Percentiles rank a stretch among this genome's conserved stretches.
phyloP scores from a whole-genome alignment of 2,888 invertebrate genomes.

The Nymphalis c-album region DNA sequence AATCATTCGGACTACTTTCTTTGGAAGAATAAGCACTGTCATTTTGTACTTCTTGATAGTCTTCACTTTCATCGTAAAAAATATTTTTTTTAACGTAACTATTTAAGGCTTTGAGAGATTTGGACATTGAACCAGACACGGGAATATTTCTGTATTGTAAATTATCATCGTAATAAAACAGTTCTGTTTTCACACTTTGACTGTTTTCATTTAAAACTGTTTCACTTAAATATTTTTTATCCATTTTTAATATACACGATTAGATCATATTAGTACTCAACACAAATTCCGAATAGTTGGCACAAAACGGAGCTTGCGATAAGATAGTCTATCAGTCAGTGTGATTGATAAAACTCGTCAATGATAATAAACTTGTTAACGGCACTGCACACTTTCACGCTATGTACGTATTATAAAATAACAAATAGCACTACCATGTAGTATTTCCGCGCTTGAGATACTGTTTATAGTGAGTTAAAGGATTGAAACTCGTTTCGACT shows the following conservation, averaged over 20 bases:
- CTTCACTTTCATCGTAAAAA: slow-evolving; percentile 61
- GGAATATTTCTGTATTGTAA: slow-evolving; percentile 70
- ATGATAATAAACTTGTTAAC: slow-evolving; percentile 40
- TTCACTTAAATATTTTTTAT: slow-evolving; percentile 36
- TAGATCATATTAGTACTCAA: slow-evolving; percentile 26
- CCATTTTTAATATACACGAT: slow-evolving; percentile 40
- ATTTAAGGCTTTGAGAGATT: slow-evolving; percentile 69
- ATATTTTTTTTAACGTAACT: slow-evolving; percentile 73
- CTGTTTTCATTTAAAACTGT: slow-evolving; percentile 31
- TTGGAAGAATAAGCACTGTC: slow-evolving; percentile 73
- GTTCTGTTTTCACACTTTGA: slow-evolving; percentile 40
- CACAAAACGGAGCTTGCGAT: slow-evolving; percentile 48
- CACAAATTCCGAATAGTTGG: slow-evolving; percentile 40
- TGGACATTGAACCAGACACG: slow-evolving; percentile 63
- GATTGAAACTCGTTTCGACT: slow-evolving; percentile 67
- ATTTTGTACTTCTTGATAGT: slow-evolving; percentile 44
- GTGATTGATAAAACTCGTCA: slow-evolving; percentile 43
- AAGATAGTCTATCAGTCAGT: slow-evolving; percentile 58
- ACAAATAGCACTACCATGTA: slow-evolving; percentile 37
- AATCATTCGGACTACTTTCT: slow-evolving; percentile 70
- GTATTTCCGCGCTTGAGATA: slow-evolving; percentile 51
- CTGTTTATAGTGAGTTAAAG: slow-evolving; percentile 70
- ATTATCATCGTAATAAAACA: slow-evolving; percentile 57
- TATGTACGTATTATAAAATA: slow-evolving; percentile 39
- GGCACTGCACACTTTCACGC: slow-evolving; percentile 37